Evolutionary conservation across 2,888 invertebrate genomes (phyloP).

Genomic region (Phaonia tiefii): DNA sequence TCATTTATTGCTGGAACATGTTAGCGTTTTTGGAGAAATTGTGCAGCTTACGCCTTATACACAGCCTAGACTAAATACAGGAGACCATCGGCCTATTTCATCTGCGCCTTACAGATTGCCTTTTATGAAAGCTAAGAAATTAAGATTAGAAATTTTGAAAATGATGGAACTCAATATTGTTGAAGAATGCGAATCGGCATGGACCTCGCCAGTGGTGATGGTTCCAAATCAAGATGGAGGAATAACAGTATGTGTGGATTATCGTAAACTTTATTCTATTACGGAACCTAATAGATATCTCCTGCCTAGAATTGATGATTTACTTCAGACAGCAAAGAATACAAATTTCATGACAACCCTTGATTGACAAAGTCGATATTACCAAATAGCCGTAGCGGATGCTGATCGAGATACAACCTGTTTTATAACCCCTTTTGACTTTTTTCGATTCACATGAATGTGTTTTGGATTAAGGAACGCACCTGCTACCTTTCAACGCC

Average conservation of each 20-base stretch:
- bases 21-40: background rate
- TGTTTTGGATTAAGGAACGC: conserved; percentile 57
- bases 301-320: background rate
- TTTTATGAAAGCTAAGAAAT: background rate
- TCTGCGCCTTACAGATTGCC: background rate
- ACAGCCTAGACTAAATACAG: conserved; percentile 71
- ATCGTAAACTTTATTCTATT: conserved; percentile 10
- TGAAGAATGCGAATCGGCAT: conserved; percentile 76
- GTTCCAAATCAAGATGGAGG: conserved; percentile 72
- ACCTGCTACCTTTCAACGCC: conserved; percentile 58
- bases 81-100: conserved; percentile 17
- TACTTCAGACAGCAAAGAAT: background rate
- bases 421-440: conserved; percentile 64
- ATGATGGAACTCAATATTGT: conserved; percentile 74
- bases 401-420: conserved; percentile 26
- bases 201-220: conserved; percentile 75
- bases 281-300: conserved; percentile 21
- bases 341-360: conserved; percentile 12
- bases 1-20: too few relatives aligned
- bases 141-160: background rate
- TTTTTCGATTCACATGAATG: conserved; percentile 57
- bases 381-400: conserved; percentile 19
- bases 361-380: conserved; percentile 22
- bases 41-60: background rate
- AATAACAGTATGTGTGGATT: conserved; percentile 51